phyloP scores from a whole-genome alignment of 2,888 invertebrate species.

The Eilema depressum region DNA sequence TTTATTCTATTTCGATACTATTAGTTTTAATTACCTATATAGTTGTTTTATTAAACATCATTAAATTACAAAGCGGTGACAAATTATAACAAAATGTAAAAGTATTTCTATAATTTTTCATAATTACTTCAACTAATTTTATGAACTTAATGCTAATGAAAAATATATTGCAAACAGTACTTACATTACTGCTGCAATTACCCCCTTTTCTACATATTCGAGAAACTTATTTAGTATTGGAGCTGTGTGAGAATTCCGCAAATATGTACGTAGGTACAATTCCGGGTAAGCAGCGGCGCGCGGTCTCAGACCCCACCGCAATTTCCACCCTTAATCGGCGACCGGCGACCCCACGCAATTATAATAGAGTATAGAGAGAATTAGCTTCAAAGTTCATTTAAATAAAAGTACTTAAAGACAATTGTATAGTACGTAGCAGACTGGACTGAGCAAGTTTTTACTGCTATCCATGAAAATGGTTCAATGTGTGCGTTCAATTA shows the following conservation, averaged over 20 bases:
- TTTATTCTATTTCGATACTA: too few relatives aligned
- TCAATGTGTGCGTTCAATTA: constrained; percentile 19
- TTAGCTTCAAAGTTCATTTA: constrained; percentile 59
- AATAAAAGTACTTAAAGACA: constrained; percentile 57
- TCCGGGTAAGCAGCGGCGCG: constrained; percentile 25
- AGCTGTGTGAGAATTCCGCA: constrained; percentile 39
- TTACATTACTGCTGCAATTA: not conserved
- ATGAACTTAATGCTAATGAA: too few relatives aligned
- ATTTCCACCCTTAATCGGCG: constrained; percentile 21
- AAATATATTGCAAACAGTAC: not conserved
- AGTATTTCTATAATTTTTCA: too few relatives aligned
- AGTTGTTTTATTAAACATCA: too few relatives aligned
- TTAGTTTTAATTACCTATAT: too few relatives aligned
- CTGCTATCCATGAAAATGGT: constrained; percentile 15
- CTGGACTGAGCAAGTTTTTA: constrained; percentile 40
- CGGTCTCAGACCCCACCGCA: constrained; percentile 34
- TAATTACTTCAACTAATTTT: too few relatives aligned
- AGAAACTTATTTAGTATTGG: constrained; percentile 17
- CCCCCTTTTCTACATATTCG: not conserved
- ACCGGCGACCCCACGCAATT: constrained; percentile 52
- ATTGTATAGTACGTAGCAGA: constrained; percentile 42
- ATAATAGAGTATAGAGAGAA: constrained; percentile 56
- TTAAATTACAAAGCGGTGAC: too few relatives aligned
- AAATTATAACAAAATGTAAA: too few relatives aligned
- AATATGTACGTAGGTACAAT: constrained; percentile 38